A percentile compares a stretch with the other conserved stretches of the same genome.
Evolutionary conservation across 2,113 vertebrate genomes (phyloP).

Genomic region (Tupaia tana): DNA sequence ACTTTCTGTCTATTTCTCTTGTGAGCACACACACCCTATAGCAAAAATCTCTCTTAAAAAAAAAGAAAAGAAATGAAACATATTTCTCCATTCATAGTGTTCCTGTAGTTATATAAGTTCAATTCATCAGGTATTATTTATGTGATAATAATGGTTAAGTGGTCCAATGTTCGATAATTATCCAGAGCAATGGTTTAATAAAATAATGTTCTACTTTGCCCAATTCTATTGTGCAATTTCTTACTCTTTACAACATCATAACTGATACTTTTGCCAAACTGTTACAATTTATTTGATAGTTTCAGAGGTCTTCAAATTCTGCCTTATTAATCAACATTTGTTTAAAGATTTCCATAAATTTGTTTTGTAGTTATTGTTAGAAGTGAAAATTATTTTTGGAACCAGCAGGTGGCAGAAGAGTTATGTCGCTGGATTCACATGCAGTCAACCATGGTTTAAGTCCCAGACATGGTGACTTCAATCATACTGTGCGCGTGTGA

Average conservation of each 20-base stretch:
- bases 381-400: not conserved
- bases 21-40: too few species aligned
- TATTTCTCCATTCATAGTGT: not conserved
- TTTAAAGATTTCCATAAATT: not conserved
- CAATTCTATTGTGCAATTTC: not conserved
- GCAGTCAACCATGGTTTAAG: too few species aligned
- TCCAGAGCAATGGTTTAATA: not conserved
- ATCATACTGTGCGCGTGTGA: too few species aligned
- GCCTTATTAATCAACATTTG: not conserved
- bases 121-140: not conserved
- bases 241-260: not conserved
- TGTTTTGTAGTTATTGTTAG: not conserved
- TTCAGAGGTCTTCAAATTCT: not conserved
- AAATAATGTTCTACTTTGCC: not conserved
- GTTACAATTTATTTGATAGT: not conserved
- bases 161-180: not conserved
- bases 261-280: not conserved
- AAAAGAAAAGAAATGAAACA: too few species aligned
- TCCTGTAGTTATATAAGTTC: not conserved
- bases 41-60: too few species aligned
- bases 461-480: too few species aligned
- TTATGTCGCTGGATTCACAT: too few species aligned
- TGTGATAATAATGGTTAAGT: not conserved
- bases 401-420: too few species aligned
- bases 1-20: too few species aligned